These are phyloP conservation scores for Carcharodon carcharias DNA, from an alignment of 2,797 vertebrate species.

Conservation along the genomic window DNA sequence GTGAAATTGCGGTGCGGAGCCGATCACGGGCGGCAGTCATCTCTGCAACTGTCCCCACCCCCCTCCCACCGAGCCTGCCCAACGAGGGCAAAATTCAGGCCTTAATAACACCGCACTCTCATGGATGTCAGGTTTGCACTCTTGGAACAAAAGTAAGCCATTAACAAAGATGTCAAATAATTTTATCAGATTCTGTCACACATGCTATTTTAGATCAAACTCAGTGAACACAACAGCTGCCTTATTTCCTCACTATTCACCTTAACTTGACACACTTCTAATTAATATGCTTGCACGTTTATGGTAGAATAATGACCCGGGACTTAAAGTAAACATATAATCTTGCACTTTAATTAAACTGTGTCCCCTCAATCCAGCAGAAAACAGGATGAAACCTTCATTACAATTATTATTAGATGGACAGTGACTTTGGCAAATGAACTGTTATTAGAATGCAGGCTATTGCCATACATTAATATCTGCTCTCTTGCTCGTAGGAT, in stretches of 20 bases:
- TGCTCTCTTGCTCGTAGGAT: not conserved
- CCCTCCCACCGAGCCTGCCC: too few relatives aligned
- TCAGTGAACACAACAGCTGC: too few relatives aligned
- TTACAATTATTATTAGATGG: constrained; percentile 7
- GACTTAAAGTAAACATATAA: not conserved
- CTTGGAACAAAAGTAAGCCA: too few relatives aligned
- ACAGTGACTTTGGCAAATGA: not conserved
- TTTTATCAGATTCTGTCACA: too few relatives aligned
- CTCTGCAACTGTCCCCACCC: too few relatives aligned
- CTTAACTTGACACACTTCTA: not conserved
- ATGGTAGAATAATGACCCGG: not conserved
- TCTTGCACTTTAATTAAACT: not conserved
- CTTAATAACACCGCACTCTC: too few relatives aligned
- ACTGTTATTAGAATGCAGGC: not conserved
- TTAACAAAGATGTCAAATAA: too few relatives aligned
- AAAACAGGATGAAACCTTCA: not conserved
- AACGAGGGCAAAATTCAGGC: too few relatives aligned
- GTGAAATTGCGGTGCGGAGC: too few relatives aligned
- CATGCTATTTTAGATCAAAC: too few relatives aligned
- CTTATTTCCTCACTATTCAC: not conserved
- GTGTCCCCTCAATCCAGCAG: not conserved
- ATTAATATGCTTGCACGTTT: not conserved
- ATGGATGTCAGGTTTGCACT: too few relatives aligned
- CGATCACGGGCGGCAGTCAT: too few relatives aligned
- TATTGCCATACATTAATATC: not conserved